Base-by-base conservation (phyloP, 2,888 invertebrate species). In the Agriotes lineatus region DNA sequence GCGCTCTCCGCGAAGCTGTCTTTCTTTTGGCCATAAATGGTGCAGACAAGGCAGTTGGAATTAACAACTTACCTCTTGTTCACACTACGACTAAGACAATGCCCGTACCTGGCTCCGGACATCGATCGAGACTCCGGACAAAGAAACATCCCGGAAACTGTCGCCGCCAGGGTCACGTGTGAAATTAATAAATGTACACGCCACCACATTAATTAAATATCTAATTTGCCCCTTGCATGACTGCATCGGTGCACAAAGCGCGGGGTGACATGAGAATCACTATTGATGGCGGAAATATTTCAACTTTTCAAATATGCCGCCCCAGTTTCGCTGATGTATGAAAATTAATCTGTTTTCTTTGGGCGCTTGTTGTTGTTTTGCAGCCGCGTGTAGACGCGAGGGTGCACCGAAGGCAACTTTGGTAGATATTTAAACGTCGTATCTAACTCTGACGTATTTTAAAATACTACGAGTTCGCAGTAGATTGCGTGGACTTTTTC, bases 141-240 rank as follows among this genome's bases (percentile, higher is more conserved):
- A 78, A 78, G 77, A 77, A 76, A 77, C 77, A 76, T 78, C 77
- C 77, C 72, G 78, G 79, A 78, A 79, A 79, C 78, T 78, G 77
- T 78, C 78, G 76, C 76, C 70, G 74, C 75, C 74, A 73, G 77
- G 77, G 80, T 80, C 81, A 82, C 82, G 81, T 82, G 81, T 82
- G 81, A 82, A 82, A 82, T 83, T 82, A 82, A 83, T 82, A 83
- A 83, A 82, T 79, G 80, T 81, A 77, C 81, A 81, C 80, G 79
- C 77, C 78, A 79, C 76, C 76, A 72, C 73, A 74, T 78, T 82
- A 83, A 83, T 83, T 82, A 83, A 83, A 82, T 82, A 82, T 79
- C 80, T 79, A 82, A 82, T 82, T 80, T 77, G 75, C 78, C 73
- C 75, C 77, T 81, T 79, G 81, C 78, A 80, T 59, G 68, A 54